phyloP scores from a whole-genome alignment of 2,113 vertebrate genomes.

The Emydura subglobosa region DNA sequence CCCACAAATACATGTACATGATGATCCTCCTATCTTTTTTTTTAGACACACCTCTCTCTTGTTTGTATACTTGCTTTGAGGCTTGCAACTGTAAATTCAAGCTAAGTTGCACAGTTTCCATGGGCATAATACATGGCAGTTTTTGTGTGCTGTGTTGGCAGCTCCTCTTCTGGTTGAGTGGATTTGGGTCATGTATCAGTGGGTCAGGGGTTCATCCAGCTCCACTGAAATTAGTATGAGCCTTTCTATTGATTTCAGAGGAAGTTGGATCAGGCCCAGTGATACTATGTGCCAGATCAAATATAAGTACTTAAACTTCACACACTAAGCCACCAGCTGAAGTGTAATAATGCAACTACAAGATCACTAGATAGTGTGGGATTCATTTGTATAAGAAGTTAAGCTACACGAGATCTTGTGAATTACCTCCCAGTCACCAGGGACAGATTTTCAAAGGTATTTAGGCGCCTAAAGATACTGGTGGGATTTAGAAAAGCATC shows the following conservation, averaged over 20 bases:
- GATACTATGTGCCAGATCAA: not conserved
- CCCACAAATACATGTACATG: not conserved
- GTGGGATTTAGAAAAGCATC: not conserved
- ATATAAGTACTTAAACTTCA: not conserved
- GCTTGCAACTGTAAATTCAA: not conserved
- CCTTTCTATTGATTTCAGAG: not conserved
- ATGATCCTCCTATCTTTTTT: not conserved
- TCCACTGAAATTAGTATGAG: not conserved
- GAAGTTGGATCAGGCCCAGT: not conserved
- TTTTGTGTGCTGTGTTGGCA: not conserved
- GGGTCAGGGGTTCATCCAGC: not conserved
- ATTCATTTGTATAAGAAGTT: not conserved
- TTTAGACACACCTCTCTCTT: not conserved
- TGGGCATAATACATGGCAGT: no score
- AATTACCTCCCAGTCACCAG: not conserved
- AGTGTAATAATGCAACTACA: not conserved
- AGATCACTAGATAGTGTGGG: not conserved
- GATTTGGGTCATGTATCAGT: not conserved
- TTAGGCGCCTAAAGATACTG: not conserved
- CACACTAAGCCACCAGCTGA: not conserved
- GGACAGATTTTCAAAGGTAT: not conserved
- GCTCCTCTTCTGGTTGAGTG: not conserved
- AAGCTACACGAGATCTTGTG: not conserved
- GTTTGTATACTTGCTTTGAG: not conserved
- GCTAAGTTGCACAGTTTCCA: not conserved